Conservation (phyloP, 2,797 vertebrate species). For the Lepilemur ruficaudatus region DNA sequence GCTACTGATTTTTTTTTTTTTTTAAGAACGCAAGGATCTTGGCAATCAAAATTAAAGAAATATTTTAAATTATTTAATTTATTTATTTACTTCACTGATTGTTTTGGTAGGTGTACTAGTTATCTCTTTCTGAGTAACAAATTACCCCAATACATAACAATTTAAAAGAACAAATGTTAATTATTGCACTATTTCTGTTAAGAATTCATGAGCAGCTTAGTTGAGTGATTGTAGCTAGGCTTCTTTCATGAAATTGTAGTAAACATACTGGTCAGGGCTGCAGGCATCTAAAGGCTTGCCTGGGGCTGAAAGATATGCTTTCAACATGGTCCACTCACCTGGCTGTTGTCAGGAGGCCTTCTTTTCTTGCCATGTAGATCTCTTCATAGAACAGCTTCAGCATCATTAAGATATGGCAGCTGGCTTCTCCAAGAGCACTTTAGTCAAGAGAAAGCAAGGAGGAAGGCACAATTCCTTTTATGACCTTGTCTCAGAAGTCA, state of each 20-base stretch:
- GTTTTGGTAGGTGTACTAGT: neutral
- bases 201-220: neutral
- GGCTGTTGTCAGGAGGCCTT: rapidly evolving
- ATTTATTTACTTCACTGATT: neutral
- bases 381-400: neutral
- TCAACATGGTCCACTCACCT: neutral
- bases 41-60: neutral
- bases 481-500: neutral
- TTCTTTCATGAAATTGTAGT: neutral
- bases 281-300: neutral
- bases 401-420: too few species aligned
- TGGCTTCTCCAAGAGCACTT: neutral
- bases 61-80: neutral
- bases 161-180: neutral
- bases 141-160: neutral
- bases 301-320: neutral
- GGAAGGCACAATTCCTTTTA: neutral
- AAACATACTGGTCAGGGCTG: neutral
- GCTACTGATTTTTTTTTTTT: neutral
- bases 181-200: neutral
- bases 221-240: neutral
- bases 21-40: neutral
- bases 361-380: neutral
- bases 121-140: neutral
- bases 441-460: neutral